Evolutionary conservation across 2,113 vertebrate species (phyloP).

Genomic region (Puffinus mauretanicus): DNA sequence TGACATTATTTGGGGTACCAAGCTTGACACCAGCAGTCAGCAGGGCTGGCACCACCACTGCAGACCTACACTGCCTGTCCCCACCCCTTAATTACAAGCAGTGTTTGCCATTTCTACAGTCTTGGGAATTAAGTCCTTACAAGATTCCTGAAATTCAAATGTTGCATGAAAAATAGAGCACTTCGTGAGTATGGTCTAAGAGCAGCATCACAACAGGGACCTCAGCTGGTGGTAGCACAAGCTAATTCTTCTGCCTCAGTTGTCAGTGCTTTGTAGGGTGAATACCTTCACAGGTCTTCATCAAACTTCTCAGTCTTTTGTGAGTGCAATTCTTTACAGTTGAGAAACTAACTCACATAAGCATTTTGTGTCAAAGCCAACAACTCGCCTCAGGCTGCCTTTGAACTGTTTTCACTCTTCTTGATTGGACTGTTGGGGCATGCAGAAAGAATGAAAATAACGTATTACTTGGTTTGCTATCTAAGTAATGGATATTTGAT

Average conservation of each 20-base stretch:
- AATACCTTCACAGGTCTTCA: not conserved
- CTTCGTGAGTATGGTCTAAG: not conserved
- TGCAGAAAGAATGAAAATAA: slow-evolving; percentile 13
- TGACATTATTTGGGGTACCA: not conserved
- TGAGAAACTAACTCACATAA: not conserved
- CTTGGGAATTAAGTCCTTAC: not conserved
- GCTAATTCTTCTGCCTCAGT: not conserved
- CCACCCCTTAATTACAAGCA: not conserved
- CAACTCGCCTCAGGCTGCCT: not conserved
- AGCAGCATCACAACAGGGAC: not conserved
- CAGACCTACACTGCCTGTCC: not conserved
- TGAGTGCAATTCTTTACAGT: not conserved
- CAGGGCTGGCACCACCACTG: not conserved
- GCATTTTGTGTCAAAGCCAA: not conserved
- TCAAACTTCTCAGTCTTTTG: not conserved
- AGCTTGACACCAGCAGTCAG: not conserved
- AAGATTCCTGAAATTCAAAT: not conserved
- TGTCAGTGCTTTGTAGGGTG: not conserved
- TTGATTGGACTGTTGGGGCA: slow-evolving; percentile 12
- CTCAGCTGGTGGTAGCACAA: not conserved
- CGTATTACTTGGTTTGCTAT: not conserved
- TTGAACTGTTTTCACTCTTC: slow-evolving; percentile 4
- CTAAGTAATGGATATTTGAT: slow-evolving; percentile 41
- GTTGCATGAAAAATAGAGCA: not conserved
- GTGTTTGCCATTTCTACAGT: not conserved